These are phyloP conservation scores for Campoletis sonorensis DNA, from an alignment of 1,140 invertebrate species.

Conservation along the genomic window DNA sequence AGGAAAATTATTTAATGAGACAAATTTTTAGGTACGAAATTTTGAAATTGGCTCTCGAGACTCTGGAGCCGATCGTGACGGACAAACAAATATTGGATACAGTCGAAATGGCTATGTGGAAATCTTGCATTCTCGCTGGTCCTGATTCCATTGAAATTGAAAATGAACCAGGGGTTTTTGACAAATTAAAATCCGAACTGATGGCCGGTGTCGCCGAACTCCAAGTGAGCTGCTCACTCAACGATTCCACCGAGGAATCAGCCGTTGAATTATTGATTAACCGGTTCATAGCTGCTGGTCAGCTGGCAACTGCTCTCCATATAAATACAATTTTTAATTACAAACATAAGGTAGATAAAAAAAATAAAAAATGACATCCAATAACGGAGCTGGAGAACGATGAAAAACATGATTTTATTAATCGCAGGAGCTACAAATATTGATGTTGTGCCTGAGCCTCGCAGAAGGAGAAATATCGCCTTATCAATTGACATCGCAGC, in stretches of 20 bases:
- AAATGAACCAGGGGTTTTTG: conserved; percentile 55
- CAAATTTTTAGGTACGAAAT: conserved; percentile 64
- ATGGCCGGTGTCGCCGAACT: conserved; percentile 62
- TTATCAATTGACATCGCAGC: conserved; percentile 64
- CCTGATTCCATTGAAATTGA: conserved; percentile 66
- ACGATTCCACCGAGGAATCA: conserved; percentile 57
- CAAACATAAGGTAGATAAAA: conserved; percentile 62
- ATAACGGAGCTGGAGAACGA: too few relatives aligned
- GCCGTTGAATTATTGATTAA: conserved; percentile 66
- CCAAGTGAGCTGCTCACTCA: conserved; percentile 61
- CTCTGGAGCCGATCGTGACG: conserved; percentile 61
- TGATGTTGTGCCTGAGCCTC: conserved; percentile 70
- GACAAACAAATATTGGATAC: conserved; percentile 65
- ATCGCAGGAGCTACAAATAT: conserved; percentile 66
- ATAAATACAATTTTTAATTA: conserved; percentile 70
- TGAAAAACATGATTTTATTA: conserved; percentile 19
- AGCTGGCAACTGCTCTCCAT: conserved; percentile 65
- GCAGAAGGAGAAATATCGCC: conserved; percentile 71
- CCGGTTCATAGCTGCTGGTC: conserved; percentile 65
- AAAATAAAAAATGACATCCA: too few relatives aligned
- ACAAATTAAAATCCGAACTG: conserved; percentile 70
- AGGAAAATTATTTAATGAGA: not conserved
- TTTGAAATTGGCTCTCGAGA: conserved; percentile 66
- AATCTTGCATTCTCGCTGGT: conserved; percentile 69
- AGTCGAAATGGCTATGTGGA: conserved; percentile 73